These are phyloP conservation scores for Umimayanthus kanabou DNA, from an alignment of 92 coral and sea anemone species.

Conservation along the genomic window DNA sequence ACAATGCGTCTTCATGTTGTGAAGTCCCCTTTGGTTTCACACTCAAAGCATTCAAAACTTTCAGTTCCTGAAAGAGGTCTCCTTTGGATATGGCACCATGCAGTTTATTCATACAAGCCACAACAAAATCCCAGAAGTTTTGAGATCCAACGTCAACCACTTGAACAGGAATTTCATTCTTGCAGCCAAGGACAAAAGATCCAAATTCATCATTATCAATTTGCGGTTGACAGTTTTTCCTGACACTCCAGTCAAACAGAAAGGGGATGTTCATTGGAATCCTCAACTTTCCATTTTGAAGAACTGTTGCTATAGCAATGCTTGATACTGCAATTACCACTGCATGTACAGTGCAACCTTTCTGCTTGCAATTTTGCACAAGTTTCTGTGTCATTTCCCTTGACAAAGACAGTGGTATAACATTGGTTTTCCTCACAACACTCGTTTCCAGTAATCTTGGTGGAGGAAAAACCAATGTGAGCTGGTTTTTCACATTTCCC, in stretches of 20 bases:
- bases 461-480: conserved; percentile 68
- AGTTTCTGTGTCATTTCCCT: conserved; percentile 47
- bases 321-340: conserved; percentile 71
- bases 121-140: conserved; percentile 72
- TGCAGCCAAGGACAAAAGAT: conserved; percentile 56
- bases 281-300: conserved; percentile 52
- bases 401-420: conserved; percentile 58
- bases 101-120: conserved; percentile 53
- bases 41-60: conserved; percentile 50
- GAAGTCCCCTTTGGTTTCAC: conserved; percentile 48
- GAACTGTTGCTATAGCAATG: conserved; percentile 71
- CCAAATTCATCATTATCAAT: conserved; percentile 56
- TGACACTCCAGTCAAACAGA: conserved; percentile 55
- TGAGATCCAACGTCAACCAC: conserved; percentile 19
- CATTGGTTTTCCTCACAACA: conserved; percentile 66
- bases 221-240: conserved; percentile 65
- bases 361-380: conserved; percentile 58
- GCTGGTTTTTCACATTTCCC: conserved; percentile 63
- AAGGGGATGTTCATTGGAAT: conserved; percentile 59
- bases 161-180: conserved; percentile 52
- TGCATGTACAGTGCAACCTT: conserved; percentile 71
- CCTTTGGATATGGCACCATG: conserved; percentile 55
- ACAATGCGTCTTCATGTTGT: conserved; percentile 53
- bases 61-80: conserved; percentile 53
- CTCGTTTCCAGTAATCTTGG: conserved; percentile 50